Base-by-base conservation (phyloP, 35 echinoderm and acorn worm species). In the Amphiura filiformis region DNA sequence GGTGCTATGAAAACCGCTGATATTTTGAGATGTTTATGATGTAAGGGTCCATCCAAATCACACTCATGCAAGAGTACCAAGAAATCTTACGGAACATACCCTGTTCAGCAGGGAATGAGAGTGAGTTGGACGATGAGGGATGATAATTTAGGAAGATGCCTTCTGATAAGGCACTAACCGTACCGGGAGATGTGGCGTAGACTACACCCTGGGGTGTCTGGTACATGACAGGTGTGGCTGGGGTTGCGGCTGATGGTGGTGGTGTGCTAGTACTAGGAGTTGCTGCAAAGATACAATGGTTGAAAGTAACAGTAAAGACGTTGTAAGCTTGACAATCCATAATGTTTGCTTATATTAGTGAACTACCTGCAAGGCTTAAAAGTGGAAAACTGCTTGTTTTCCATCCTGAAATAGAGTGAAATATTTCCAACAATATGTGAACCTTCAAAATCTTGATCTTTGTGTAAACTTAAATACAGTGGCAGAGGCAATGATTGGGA, bases 121-220 rank as follows among this genome's bases (percentile, higher is more conserved):
- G 15, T 26, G 78, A 36, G 78, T 80, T 80, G 78, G 38, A 80
- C 34, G 34, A 13, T 80, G 34, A 80, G 78, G 88, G 39, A 30
- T 90, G 88, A 77, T 90, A 90, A 56, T 90, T 90, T 31, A 90
- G 52, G 80, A 90, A 38, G 30, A 90, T 31, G 12, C 77, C 88
- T 76, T 90, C 88, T 34, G 88, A 65, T 17, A 90, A 36, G 75
- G 36, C 85, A 84, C 65, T 89, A 32, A 92, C 80, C 34, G 70
- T 77, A 40, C 85, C 90, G 31, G 90, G 90, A 35, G 94, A 78
- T 28, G 93, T 81, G 31, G 94, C 87, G 28, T 96, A 96, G 15
- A 96, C 90, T 15, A 96, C 86, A 49, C 94, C 94, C 65, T 92
- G 90, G 15, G 90, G 86, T 31, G 94, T 89, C n/a, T 96, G 94